A percentile compares a stretch with the other conserved stretches of the same genome.
These are phyloP conservation scores for Choreutis nemorana DNA, from an alignment of 2,888 invertebrate genomes.

Conservation along the genomic window DNA sequence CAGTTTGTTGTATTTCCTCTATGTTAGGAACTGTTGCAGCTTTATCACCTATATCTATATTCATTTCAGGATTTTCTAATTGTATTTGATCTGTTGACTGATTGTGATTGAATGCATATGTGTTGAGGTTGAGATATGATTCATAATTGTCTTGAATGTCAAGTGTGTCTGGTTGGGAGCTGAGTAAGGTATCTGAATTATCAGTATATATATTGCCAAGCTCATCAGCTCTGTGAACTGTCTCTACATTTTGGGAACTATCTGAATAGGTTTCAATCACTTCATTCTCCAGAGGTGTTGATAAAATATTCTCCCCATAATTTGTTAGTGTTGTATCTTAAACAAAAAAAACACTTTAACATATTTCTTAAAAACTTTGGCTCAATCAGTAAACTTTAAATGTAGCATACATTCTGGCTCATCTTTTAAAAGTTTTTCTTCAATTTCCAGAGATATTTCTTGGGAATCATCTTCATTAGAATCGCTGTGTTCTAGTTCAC, in stretches of 20 bases:
- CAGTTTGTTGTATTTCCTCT: conserved; percentile 37
- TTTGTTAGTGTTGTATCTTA: conserved; percentile 55
- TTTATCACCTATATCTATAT: conserved; percentile 20
- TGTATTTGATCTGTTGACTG: conserved; percentile 19
- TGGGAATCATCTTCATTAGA: conserved; percentile 57
- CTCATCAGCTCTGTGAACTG: conserved; percentile 42
- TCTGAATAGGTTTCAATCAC: conserved; percentile 42
- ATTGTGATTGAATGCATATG: conserved; percentile 33
- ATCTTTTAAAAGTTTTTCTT: conserved; percentile 56
- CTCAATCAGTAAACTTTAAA: too few species aligned
- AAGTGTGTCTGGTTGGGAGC: conserved; percentile 35
- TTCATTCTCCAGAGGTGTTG: conserved; percentile 30
- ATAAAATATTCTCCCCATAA: conserved; percentile 39
- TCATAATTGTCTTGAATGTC: conserved; percentile 44
- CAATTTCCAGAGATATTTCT: conserved; percentile 56
- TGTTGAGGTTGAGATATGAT: conserved; percentile 44
- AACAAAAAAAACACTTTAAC: conserved; percentile 7
- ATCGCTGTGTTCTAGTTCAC: conserved; percentile 57
- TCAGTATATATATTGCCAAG: conserved; percentile 54
- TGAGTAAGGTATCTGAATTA: conserved; percentile 33
- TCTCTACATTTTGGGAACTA: conserved; percentile 40
- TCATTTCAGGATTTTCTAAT: conserved; percentile 22
- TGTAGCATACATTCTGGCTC: conserved; percentile 58
- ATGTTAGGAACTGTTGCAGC: conserved; percentile 24
- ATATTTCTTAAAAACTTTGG: not conserved